These are phyloP conservation scores for Nymphicus hollandicus DNA, from an alignment of 2,113 vertebrate species.

Conservation along the genomic window DNA sequence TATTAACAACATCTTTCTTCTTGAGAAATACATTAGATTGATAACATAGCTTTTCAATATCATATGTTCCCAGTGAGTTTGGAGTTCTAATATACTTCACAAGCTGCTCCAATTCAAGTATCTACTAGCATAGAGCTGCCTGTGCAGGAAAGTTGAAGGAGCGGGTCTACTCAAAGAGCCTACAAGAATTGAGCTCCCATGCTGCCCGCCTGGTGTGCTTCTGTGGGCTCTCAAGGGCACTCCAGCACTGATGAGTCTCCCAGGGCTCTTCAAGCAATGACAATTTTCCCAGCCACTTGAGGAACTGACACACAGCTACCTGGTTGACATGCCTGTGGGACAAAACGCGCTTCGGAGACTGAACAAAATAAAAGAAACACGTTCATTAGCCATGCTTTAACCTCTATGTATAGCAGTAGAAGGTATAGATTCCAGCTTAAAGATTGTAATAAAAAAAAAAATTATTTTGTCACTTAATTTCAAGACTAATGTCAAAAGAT, in stretches of 20 bases:
- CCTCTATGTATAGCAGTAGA: not conserved
- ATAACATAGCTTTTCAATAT: not conserved
- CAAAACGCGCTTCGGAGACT: not conserved
- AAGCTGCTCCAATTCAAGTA: not conserved
- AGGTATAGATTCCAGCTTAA: not conserved
- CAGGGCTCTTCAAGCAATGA: not conserved
- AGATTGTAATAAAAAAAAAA: not conserved
- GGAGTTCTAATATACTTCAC: not conserved
- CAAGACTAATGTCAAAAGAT: constrained; percentile 56
- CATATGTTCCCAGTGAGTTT: not conserved
- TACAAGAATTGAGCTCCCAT: accelerated
- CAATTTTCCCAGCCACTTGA: constrained; percentile 32
- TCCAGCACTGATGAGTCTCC: constrained; percentile 48
- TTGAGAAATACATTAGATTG: not conserved
- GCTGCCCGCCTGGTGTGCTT: accelerated
- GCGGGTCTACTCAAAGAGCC: not conserved
- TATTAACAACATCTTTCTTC: not conserved
- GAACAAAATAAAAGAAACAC: not conserved
- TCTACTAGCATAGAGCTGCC: not conserved
- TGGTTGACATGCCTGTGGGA: not conserved
- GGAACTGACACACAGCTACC: not conserved
- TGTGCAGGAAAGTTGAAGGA: not conserved
- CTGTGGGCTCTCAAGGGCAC: not conserved
- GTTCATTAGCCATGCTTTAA: not conserved
- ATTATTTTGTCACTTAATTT: constrained; percentile 65